Percentiles rank a stretch among this genome's conserved stretches.
Conservation (phyloP, 2,797 vertebrate genomes). For the Liasis olivaceus region DNA sequence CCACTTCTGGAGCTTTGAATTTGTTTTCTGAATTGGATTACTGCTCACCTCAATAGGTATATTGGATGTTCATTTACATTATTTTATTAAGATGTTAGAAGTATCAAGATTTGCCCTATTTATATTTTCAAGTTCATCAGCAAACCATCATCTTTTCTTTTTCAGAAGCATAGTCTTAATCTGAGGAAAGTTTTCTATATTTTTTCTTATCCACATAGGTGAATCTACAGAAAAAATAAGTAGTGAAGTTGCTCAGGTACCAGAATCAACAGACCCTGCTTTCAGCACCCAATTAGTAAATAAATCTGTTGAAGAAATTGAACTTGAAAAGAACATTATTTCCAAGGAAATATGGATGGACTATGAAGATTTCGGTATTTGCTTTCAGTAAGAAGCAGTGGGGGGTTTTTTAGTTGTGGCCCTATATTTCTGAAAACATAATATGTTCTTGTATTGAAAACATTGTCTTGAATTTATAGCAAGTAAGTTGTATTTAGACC, state of each 20-base stretch:
- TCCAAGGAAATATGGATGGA: slow-evolving; percentile 86
- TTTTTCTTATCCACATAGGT: slow-evolving; percentile 56
- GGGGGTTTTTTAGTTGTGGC: background rate
- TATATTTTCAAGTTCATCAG: background rate
- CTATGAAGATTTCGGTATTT: slow-evolving; percentile 85
- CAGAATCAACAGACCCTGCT: slow-evolving; percentile 55
- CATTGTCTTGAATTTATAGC: background rate
- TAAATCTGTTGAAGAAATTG: slow-evolving; percentile 62
- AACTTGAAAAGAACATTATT: slow-evolving; percentile 50
- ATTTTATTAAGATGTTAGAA: background rate
- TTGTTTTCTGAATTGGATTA: background rate
- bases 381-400: slow-evolving; percentile 86
- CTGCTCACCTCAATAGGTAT: background rate
- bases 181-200: slow-evolving; percentile 13
- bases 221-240: slow-evolving; percentile 33
- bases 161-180: background rate
- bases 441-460: background rate
- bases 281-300: slow-evolving; percentile 30
- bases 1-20: background rate
- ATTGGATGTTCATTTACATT: background rate
- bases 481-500: background rate
- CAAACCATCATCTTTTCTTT: background rate
- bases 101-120: background rate
- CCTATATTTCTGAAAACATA: slow-evolving; percentile 8
- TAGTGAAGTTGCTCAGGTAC: slow-evolving; percentile 10